Evolutionary conservation across 2,113 vertebrate species (phyloP).

Genomic region (Nymphicus hollandicus): DNA sequence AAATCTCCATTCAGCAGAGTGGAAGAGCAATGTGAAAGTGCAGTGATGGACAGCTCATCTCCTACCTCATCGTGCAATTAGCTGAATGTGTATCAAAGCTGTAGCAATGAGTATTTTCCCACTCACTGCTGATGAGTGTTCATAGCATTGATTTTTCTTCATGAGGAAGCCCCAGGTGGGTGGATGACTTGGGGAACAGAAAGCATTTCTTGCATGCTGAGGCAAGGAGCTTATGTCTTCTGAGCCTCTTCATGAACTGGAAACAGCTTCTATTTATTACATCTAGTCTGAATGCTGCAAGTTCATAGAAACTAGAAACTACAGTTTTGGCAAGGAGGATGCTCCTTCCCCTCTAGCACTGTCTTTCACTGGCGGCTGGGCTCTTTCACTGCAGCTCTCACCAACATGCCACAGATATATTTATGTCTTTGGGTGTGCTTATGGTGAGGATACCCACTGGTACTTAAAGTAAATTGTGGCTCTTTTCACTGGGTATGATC

Average conservation of each 20-base stretch:
- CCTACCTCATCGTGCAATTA: background rate
- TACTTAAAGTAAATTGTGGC: background rate
- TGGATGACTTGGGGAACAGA: background rate
- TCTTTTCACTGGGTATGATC: background rate
- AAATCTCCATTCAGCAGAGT: background rate
- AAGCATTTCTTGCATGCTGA: background rate
- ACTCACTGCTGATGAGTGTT: background rate
- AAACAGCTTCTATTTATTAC: background rate
- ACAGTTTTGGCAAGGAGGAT: background rate
- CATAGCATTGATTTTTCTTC: background rate
- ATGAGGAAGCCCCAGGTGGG: background rate
- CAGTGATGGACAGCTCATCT: background rate
- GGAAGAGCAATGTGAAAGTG: background rate
- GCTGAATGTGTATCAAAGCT: background rate
- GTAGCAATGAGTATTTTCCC: background rate
- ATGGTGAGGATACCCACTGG: no score
- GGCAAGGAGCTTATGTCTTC: background rate
- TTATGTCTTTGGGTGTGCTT: background rate
- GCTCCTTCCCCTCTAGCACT: background rate
- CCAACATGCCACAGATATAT: accelerated
- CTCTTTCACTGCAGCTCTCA: background rate
- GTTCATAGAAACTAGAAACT: accelerated
- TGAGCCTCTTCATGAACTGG: background rate
- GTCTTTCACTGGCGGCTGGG: background rate
- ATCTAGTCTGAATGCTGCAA: background rate